Evolutionary conservation across 2,888 invertebrate genomes (phyloP), one percentile per base, ranked within the genome.

Genomic region (Dendrolimus pini): DNA sequence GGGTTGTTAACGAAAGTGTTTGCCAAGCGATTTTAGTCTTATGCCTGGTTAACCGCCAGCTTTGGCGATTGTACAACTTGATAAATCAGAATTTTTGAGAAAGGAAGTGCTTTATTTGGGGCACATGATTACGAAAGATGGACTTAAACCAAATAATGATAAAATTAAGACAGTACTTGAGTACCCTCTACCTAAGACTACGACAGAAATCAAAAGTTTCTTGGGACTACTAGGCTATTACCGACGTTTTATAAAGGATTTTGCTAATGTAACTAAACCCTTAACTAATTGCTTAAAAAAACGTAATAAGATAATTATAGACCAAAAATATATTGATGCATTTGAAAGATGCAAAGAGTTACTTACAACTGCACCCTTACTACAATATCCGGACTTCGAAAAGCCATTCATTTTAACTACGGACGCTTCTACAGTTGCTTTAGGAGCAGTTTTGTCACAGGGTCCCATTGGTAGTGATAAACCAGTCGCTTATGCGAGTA

Each of bases 311-410:
- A n/a, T n/a, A n/a, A n/a, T n/a, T n/a, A n/a, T n/a, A n/a, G n/a
- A n/a, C n/a, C n/a, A n/a, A n/a, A n/a, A n/a, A n/a, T n/a, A n/a
- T n/a, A n/a, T n/a, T n/a, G 58, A 58, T 12, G 9, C 57, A 41
- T 68, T 65, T 42, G 54, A 64, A 18, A 71, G 64, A 62, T 65
- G 68, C 52, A 75, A 71, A 58, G 13, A 63, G 53, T 57, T 71
- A 12, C 60, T 75, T 0, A 61, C 63, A 9, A 71, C 69, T 52
- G 63, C 67, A 10, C 75, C 75, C 1, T 65, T 80, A 7, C 60
- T 80, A 8, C 66, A 70, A 61, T 78, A 74, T 54, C 76, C 78
- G 0, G 70, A 81, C 56, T 78, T 78, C 56, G 56, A 56, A 0
- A 68, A 71, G 58, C 58, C 58, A 7, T 67, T 67, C 53, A 57